Base-by-base conservation (phyloP, 1,140 invertebrate genomes). In the Mactra quadrangularis region DNA sequence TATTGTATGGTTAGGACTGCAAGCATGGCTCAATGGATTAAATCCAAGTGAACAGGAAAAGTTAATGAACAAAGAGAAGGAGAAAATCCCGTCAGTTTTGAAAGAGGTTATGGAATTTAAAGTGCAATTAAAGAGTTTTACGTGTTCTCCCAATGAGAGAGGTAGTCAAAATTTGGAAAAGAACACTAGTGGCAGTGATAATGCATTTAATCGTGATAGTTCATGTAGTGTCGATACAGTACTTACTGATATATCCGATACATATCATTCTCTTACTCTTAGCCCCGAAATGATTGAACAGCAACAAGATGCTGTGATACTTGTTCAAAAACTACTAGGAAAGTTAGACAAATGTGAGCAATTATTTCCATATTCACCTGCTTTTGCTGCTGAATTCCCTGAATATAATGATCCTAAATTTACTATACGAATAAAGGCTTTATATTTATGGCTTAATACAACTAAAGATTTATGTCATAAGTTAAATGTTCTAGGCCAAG, bases 391-490 rank as follows among this genome's bases (percentile, higher is more conserved):
- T 11, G 94, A 96, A 72, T 96, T 96, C 94, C 95, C 96, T 1
- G 91, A 96, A 6, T 97, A 96, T 87, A 95, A 94, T 81, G 95
- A 95, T 83, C 88, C 93, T 29, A 94, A 95, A 72, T 97, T 97
- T 90, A 94, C 94, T 15, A 94, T 94, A 1, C 94, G 95, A 86
- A 94, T 96, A 7, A 96, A 95, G 90, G 96, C 96, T 6, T 95
- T 98, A 94, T 97, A 96, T 90, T 93, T 97, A 3, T 98, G 97
- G 97, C 97, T 96, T 89, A 98, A 98, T 91, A 96, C 97, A 92
- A 97, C 96, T 0, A 95, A 95, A 89, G 96, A 97, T 89, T 95
- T 97, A 91, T 95, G 96, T 83, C 94, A 97, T 29, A 97, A 97
- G 90, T 92, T 98, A 55, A 93, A 96, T 85, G 95, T 97, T 81